Conservation (phyloP, 1,140 invertebrate species). For the Akabosia matsudoensis region DNA sequence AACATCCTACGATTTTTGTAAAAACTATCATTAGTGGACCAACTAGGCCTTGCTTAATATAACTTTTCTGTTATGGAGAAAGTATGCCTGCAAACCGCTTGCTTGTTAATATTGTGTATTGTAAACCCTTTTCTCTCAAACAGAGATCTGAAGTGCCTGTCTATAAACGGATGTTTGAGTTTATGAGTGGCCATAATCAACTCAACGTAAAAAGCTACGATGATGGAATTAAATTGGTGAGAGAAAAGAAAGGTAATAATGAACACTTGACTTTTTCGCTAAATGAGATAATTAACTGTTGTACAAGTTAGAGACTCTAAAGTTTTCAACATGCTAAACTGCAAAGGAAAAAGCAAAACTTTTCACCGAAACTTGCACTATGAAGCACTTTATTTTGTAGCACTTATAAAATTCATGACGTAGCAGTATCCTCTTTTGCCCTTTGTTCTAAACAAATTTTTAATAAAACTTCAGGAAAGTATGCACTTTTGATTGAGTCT, state of each 20-base stretch:
- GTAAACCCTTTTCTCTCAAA: constrained; percentile 1
- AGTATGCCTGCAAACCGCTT: too few relatives aligned
- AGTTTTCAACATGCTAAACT: background rate
- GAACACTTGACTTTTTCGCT: background rate
- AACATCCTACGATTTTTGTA: too few relatives aligned
- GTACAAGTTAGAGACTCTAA: too few relatives aligned
- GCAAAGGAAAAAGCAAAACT: background rate
- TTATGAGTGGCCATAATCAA: constrained; percentile 58
- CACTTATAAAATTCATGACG: too few relatives aligned
- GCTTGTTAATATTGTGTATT: constrained; percentile 33
- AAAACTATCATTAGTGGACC: too few relatives aligned
- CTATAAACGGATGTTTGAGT: constrained; percentile 61
- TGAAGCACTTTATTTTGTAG: too few relatives aligned
- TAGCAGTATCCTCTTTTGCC: too few relatives aligned
- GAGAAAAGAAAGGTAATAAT: constrained; percentile 53
- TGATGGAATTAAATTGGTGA: constrained; percentile 58
- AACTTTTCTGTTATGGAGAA: too few relatives aligned
- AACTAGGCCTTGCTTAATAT: too few relatives aligned
- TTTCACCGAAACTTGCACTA: too few relatives aligned
- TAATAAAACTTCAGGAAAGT: constrained; percentile 55
- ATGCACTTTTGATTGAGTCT: constrained; percentile 65
- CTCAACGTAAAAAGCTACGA: constrained; percentile 56
- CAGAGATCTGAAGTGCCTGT: constrained; percentile 62
- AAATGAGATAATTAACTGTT: background rate
- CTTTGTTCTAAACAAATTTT: too few relatives aligned